phyloP scores from a whole-genome alignment of 1,140 invertebrate species.

The Pogonus chalceus region DNA sequence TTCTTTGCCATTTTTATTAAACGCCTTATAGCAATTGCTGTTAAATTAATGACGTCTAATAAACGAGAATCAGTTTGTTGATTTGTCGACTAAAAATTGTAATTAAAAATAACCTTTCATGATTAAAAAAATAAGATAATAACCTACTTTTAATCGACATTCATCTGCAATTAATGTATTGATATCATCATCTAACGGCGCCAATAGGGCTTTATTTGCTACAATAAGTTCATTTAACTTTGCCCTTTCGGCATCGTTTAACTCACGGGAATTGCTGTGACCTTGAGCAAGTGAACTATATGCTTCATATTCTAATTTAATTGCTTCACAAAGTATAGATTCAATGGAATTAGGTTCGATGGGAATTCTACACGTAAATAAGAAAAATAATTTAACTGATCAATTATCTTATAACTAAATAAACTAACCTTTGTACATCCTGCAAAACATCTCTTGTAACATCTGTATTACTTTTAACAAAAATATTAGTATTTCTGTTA shows the following conservation, averaged over 20 bases:
- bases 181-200: conserved; percentile 71
- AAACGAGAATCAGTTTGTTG: conserved; percentile 51
- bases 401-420: not conserved
- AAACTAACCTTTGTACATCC: conserved; percentile 47
- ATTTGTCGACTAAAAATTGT: conserved; percentile 7
- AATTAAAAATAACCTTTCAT: not conserved
- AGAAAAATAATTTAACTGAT: conserved; percentile 3
- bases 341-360: conserved; percentile 58
- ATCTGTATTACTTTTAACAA: conserved; percentile 21
- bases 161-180: conserved; percentile 53
- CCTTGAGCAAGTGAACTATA: conserved; percentile 49
- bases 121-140: not conserved
- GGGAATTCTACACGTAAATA: conserved; percentile 16
- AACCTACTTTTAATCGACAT: conserved; percentile 46
- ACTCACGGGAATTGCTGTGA: conserved; percentile 49
- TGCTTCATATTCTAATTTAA: conserved; percentile 70
- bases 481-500: conserved; percentile 18
- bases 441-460: conserved; percentile 51
- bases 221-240: conserved; percentile 76
- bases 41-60: conserved; percentile 79
- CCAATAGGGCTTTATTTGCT: conserved; percentile 70
- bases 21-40: conserved; percentile 78
- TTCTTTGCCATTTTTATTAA: conserved; percentile 89
- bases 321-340: conserved; percentile 70
- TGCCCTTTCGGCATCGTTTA: conserved; percentile 70